Conservation (phyloP, 2,797 vertebrate genomes). For the Cuniculus paca region DNA sequence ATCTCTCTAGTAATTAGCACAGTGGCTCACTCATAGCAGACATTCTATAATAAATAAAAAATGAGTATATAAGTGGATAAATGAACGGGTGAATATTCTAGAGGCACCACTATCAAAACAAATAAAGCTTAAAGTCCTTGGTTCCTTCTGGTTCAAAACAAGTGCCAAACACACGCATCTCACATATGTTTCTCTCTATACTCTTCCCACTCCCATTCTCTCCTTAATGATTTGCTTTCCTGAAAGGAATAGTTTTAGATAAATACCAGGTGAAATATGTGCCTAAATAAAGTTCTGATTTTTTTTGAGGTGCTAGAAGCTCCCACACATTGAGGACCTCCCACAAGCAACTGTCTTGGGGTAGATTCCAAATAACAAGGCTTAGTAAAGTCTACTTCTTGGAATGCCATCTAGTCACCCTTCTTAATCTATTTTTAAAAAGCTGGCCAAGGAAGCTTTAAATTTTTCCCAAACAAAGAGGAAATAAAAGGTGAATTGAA, state of each 20-base stretch:
- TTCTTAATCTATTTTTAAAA: constrained; percentile 69
- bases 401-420: constrained; percentile 55
- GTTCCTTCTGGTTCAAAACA: constrained; percentile 45
- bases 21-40: neutral
- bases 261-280: constrained; percentile 77
- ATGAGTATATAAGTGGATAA: neutral
- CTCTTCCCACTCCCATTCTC: constrained; percentile 57
- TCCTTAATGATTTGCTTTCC: constrained; percentile 72
- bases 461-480: neutral
- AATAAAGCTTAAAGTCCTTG: constrained; percentile 17
- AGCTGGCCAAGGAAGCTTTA: constrained; percentile 14
- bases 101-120: constrained; percentile 43
- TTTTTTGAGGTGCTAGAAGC: constrained; percentile 76
- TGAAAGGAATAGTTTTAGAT: constrained; percentile 72
- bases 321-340: constrained; percentile 77
- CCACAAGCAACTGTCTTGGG: constrained; percentile 67
- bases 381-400: constrained; percentile 58
- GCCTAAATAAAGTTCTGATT: constrained; percentile 72
- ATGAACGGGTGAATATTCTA: constrained; percentile 30
- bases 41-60: constrained; percentile 9
- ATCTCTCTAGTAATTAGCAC: constrained; percentile 42
- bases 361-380: constrained; percentile 67
- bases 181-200: constrained; percentile 71
- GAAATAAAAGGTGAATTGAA: constrained; percentile 34
- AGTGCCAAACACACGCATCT: constrained; percentile 63